Conservation (phyloP, 2,888 invertebrate species). For the Sipha maydis region DNA sequence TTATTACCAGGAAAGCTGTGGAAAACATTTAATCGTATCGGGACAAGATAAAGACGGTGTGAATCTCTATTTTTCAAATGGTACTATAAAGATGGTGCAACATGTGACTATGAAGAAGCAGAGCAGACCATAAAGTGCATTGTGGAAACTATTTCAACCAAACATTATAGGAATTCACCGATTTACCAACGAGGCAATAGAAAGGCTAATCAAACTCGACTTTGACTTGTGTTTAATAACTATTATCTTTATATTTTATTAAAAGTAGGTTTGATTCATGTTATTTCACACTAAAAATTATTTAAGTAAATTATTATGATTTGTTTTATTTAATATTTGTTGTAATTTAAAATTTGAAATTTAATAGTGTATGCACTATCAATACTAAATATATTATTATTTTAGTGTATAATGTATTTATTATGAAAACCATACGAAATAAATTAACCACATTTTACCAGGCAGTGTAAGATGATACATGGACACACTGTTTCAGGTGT, state of each 20-base stretch:
- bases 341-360: no score
- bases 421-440: no score
- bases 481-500: no score
- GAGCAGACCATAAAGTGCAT: background rate
- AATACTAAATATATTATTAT: no score
- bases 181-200: conserved; percentile 12
- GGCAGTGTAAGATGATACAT: no score
- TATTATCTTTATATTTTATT: background rate
- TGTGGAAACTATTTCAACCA: no score
- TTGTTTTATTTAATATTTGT: no score
- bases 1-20: background rate
- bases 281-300: background rate
- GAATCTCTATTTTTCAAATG: background rate
- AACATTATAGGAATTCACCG: background rate
- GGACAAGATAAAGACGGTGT: conserved; percentile 11
- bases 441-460: no score
- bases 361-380: no score
- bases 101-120: conserved; percentile 1
- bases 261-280: background rate
- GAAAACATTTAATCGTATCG: background rate
- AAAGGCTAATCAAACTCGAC: background rate
- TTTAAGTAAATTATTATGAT: no score
- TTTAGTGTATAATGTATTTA: no score
- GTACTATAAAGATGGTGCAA: background rate
- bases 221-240: background rate